These are phyloP conservation scores for Crocuta crocuta DNA, from an alignment of 2,113 vertebrate genomes.

Conservation along the genomic window DNA sequence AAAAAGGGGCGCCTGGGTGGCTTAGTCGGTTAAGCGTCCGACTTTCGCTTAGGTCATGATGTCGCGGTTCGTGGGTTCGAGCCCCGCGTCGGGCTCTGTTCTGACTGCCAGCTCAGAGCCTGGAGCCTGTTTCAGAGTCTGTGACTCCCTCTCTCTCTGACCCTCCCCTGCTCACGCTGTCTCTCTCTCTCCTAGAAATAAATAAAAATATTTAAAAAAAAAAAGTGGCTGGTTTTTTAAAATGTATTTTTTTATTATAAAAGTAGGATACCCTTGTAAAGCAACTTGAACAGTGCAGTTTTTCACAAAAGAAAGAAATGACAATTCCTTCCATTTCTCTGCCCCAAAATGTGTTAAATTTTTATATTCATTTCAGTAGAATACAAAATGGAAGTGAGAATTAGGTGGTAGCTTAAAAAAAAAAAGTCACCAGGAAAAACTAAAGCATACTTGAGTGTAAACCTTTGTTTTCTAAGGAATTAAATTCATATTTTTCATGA, in stretches of 20 bases:
- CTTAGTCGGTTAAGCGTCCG: too few species aligned
- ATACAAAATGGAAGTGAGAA: not conserved
- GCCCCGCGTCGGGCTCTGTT: too few species aligned
- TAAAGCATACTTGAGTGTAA: not conserved
- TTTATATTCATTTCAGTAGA: not conserved
- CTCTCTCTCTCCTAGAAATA: too few species aligned
- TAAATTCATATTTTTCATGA: not conserved
- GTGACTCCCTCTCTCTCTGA: too few species aligned
- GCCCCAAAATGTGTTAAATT: not conserved
- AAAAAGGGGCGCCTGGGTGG: too few species aligned
- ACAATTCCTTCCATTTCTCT: not conserved
- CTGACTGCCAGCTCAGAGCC: too few species aligned
- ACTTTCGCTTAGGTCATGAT: too few species aligned
- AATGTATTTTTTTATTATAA: not conserved
- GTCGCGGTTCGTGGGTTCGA: too few species aligned
- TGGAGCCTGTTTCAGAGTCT: too few species aligned
- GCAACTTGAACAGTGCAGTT: not conserved
- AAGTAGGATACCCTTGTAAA: not conserved
- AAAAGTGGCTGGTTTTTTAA: not conserved
- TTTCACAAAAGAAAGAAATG: not conserved
- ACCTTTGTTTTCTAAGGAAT: slow-evolving; percentile 33
- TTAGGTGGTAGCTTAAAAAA: not conserved
- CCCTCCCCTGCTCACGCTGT: too few species aligned
- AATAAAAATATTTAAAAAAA: not conserved
- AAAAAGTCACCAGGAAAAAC: not conserved